phyloP scores from a whole-genome alignment of 2,113 vertebrate genomes.

The Epinephelus cyanopodus region DNA sequence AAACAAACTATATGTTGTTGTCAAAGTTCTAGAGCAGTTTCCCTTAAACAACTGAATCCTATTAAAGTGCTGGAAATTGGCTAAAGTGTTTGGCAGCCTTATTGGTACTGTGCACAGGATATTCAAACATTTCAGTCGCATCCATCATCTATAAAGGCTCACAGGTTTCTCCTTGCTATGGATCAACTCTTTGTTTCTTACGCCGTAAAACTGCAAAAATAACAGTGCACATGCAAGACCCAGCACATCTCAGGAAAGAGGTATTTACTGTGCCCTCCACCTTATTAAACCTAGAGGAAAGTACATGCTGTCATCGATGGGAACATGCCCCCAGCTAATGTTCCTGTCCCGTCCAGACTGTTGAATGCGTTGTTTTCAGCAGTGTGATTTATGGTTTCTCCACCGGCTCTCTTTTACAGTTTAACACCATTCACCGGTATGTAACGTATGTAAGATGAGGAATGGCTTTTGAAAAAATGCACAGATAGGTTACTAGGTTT shows the following conservation, averaged over 20 bases:
- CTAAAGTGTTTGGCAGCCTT: constrained; percentile 10
- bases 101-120: constrained; percentile 4
- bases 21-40: constrained; percentile 11
- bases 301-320: background rate
- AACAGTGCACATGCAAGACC: constrained; percentile 20
- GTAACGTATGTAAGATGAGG: constrained; percentile 3
- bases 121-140: background rate
- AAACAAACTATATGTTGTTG: constrained; percentile 2
- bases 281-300: constrained; percentile 28
- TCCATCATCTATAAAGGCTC: constrained; percentile 2
- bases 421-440: background rate
- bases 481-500: background rate
- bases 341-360: background rate
- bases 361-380: background rate
- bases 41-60: constrained; percentile 29
- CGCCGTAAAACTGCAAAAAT: background rate
- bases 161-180: constrained; percentile 9
- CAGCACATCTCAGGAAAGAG: constrained; percentile 22
- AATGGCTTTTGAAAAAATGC: background rate
- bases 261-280: constrained; percentile 28
- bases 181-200: background rate
- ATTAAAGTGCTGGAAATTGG: constrained; percentile 40
- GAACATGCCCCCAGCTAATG: constrained; percentile 44
- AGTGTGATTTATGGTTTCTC: constrained; percentile 27
- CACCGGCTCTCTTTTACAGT: background rate